Base-by-base conservation (phyloP, 2,113 vertebrate species). In the Ginglymostoma cirratum region DNA sequence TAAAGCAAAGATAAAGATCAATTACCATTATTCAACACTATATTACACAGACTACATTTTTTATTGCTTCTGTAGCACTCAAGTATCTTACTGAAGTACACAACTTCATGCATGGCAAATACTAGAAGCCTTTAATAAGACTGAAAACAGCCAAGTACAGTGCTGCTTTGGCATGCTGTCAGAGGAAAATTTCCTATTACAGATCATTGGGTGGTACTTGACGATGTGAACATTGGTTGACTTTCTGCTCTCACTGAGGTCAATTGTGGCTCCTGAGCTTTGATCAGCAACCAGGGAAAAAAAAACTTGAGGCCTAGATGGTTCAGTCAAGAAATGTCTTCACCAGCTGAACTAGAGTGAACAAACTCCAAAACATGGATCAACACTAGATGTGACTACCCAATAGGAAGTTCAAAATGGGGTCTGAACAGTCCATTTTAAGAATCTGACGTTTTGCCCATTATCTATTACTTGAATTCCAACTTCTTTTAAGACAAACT, bases 1-100 rank as follows among this genome's bases (percentile, higher is more conserved):
- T 98, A 98, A 95, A 52, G 2, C 96, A 96, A 97, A 97, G 10
- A 96, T 85, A 96, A 96, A 34, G 87, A 83, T 6, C 19, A 66
- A 34, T 61, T 17, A 66, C 89, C 2, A n/a, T 65, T 92, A 65
- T 65, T 34, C 80, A 65, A 55, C 61, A 15, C 30, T 30, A 2
- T 61, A 90, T 52, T 15, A 48, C 85, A 87, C 23, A 45, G 80
- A 78, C 34, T 78, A 14, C 12, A 78, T 14, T 78, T 78, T 78
- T 34, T 15, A 10, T 38, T n/a, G 34, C 6, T 78, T 24, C 76
- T 78, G 76, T 19, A 42, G 5, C 17, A 83, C 72, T n/a, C 10
- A 42, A 45, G 38, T 45, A 21, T 83, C 38, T 21, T 83, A 45
- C 38, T 42, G 15, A 83, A 83, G n/a, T 42, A 17, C 5, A 19